Evolutionary conservation across 2,113 vertebrate species (phyloP), one percentile per base, ranked within the genome.

Genomic region (Sturnus vulgaris): DNA sequence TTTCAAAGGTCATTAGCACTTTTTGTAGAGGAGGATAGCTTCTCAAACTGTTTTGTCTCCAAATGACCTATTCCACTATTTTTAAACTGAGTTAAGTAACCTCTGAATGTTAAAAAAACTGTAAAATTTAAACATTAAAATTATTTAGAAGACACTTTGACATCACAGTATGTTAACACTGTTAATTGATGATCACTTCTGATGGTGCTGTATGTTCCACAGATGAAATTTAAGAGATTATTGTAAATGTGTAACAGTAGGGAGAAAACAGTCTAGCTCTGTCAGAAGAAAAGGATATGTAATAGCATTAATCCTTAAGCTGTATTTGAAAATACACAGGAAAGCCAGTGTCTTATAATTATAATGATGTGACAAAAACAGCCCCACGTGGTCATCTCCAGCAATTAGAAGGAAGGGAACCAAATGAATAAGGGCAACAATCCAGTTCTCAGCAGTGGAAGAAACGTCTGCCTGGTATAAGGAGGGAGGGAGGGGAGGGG

Each of bases 1-100:
- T 96, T 97, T 96, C 92, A 93, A 93, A 94, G 76, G 63, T 17
- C 55, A 93, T 97, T 97, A 97, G 89, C 92, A 96, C 97, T 98
- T 95, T 95, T 55, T 35, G 35, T 79, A 71, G 65, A 65, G 75
- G 82, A 6, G 1, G 80, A 89, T 73, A 81, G 82, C 88, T 97
- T 96, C 46, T 91, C 86, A 89, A 95, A 87, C 75, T 75, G 39
- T 83, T 96, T 89, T 94, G 80, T 55, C n/a, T 96, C 55, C 60
- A 42, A 88, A 42, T 94, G 92, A 93, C 94, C 89, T 95, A 40
- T 88, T 95, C 28, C 14, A 18, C 57, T 64, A 59, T 92, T 97
- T 96, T 94, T 66, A 94, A 94, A 82, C 69, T 25, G n/a, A 52
- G 46, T 50, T 92, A 49, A 75, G 49, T 86, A 68, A 71, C 75